Evolutionary conservation across 2,113 vertebrate genomes (phyloP).

Genomic region (Gobius niger): DNA sequence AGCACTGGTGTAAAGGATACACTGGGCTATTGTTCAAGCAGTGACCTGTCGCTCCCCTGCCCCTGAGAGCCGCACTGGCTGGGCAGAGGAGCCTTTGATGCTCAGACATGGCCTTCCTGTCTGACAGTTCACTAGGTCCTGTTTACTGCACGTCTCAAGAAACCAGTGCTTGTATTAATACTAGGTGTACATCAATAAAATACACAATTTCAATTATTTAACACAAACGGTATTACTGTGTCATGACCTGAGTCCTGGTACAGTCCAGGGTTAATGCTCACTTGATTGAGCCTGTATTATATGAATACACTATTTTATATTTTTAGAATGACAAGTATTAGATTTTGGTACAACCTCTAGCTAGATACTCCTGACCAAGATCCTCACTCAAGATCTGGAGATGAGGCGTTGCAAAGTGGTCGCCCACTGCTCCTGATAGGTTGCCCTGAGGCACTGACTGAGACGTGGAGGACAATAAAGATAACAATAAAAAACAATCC

Average conservation of each 20-base stretch:
- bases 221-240: slow-evolving; percentile 18
- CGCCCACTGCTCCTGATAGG: no score
- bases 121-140: slow-evolving; percentile 68
- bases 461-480: no score
- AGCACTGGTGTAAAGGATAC: slow-evolving; percentile 73
- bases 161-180: slow-evolving; percentile 54
- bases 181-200: slow-evolving; percentile 41
- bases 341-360: background rate
- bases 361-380: no score
- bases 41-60: slow-evolving; percentile 64
- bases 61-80: slow-evolving; percentile 55
- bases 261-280: background rate
- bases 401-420: no score
- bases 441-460: no score
- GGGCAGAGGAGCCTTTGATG: slow-evolving; percentile 71
- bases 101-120: slow-evolving; percentile 75
- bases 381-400: no score
- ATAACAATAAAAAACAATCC: background rate
- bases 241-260: no score
- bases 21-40: slow-evolving; percentile 74
- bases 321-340: background rate
- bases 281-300: background rate
- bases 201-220: slow-evolving; percentile 36
- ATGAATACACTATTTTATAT: background rate
- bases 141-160: slow-evolving; percentile 62